phyloP scores from a whole-genome alignment of 2,888 invertebrate genomes.

The Chirona hameri region DNA sequence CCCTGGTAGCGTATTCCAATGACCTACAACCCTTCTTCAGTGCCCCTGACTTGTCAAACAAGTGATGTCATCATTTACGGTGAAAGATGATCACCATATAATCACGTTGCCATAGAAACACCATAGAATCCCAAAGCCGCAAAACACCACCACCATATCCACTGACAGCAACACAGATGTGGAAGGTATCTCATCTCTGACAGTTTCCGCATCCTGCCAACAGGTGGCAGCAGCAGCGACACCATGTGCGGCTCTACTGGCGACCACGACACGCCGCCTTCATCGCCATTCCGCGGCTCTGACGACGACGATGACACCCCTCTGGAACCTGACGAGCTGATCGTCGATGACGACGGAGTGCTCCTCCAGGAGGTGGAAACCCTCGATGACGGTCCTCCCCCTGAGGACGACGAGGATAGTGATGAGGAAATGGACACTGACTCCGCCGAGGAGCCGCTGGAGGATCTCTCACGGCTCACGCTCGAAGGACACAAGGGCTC shows the following conservation, averaged over 20 bases:
- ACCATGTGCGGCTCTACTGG: background rate
- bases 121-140: too few relatives aligned
- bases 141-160: too few relatives aligned
- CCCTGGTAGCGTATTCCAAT: too few relatives aligned
- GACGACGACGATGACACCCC: background rate
- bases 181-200: too few relatives aligned
- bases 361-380: background rate
- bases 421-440: background rate
- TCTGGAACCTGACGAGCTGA: background rate
- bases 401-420: background rate
- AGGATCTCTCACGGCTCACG: background rate
- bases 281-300: background rate
- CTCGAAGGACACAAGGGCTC: conserved; percentile 31
- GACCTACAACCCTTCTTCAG: too few relatives aligned
- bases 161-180: too few relatives aligned
- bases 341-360: background rate
- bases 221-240: background rate
- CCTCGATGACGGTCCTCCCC: background rate
- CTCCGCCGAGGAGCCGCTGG: background rate
- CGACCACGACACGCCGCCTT: background rate
- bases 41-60: too few relatives aligned
- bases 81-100: too few relatives aligned
- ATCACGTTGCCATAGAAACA: too few relatives aligned
- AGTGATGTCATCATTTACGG: too few relatives aligned
- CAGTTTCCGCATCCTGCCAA: too few relatives aligned